Evolutionary conservation across 2,113 vertebrate species (phyloP), one percentile per base, ranked within the genome.

Genomic region (Acanthisitta chloris): DNA sequence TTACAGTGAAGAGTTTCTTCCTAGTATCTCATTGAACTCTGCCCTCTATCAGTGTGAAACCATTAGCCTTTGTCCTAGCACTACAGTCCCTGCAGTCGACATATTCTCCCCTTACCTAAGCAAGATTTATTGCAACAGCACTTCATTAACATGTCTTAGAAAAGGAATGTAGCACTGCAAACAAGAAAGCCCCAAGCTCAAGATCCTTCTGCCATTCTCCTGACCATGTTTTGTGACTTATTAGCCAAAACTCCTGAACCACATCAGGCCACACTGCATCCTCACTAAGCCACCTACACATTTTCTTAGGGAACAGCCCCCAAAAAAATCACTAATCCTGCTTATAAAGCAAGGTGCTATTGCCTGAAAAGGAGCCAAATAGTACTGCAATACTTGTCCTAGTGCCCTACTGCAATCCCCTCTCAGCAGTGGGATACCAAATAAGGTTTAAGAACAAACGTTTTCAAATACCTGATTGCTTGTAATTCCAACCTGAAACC

Each of bases 261-360:
- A 42, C 34, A 31, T 1, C 2, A 0, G 38, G 33, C 64, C 26
- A 58, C 36, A 36, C 14, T 2, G 2, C 29, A 23, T 43, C 33
- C 43, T 40, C 48, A 40, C 17, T 17, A 42, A 52, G 31, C 4
- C 29, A 69, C 26, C 26, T 20, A 62, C 23, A 57, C n/a, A 26
- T 10, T 70, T 43, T 5, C 38, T 36, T 38, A 57, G 58, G 20
- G 33, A 69, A 61, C 0, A 86, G 25, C 9, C 31, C 31, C 45
- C 21, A 23, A 20, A 43, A 71, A 81, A 80, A 42, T n/a, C 59
- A 83, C 26, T 24, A 81, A 55, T 20, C 29, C 38, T 84, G 38
- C 8, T 76, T 55, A 34, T 5, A 31, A 84, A 69, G 10, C 14
- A 61, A 76, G 26, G 34, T 66, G 54, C 31, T 28, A 13, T 33